phyloP scores from a whole-genome alignment of 92 coral and sea anemone genomes.

The Desmophyllum pertusum region DNA sequence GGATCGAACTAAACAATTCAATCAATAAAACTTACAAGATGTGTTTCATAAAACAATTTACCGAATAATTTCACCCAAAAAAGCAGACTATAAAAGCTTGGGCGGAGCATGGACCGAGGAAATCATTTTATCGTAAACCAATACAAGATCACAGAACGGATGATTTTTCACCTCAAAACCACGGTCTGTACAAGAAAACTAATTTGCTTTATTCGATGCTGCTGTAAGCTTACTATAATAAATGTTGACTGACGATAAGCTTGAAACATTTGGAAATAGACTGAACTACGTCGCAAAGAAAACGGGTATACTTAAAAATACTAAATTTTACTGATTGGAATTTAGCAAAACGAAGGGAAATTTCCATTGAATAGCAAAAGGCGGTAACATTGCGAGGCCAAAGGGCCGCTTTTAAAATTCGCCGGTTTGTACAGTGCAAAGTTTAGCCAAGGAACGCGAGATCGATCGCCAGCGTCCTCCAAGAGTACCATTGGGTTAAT shows the following conservation, averaged over 20 bases:
- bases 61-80: conserved; percentile 1
- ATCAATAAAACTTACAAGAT: not conserved
- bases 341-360: not conserved
- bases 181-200: not conserved
- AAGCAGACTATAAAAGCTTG: not conserved
- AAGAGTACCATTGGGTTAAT: conserved; percentile 1
- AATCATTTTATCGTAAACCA: not conserved
- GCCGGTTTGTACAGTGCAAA: conserved; percentile 39
- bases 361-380: not conserved
- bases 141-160: not conserved
- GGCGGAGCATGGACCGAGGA: not conserved
- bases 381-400: conserved; percentile 7
- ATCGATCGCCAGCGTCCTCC: conserved; percentile 25
- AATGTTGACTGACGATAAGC: not conserved
- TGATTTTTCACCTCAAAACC: not conserved
- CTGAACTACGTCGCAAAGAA: not conserved
- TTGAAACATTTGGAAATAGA: not conserved
- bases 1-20: not conserved
- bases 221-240: too few relatives aligned
- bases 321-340: too few relatives aligned
- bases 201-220: not conserved
- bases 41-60: not conserved
- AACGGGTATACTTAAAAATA: not conserved
- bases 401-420: conserved; percentile 15
- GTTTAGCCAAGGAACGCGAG: not conserved